Evolutionary conservation across 1,140 invertebrate genomes (phyloP).

Genomic region (Aphidius gifuensis): DNA sequence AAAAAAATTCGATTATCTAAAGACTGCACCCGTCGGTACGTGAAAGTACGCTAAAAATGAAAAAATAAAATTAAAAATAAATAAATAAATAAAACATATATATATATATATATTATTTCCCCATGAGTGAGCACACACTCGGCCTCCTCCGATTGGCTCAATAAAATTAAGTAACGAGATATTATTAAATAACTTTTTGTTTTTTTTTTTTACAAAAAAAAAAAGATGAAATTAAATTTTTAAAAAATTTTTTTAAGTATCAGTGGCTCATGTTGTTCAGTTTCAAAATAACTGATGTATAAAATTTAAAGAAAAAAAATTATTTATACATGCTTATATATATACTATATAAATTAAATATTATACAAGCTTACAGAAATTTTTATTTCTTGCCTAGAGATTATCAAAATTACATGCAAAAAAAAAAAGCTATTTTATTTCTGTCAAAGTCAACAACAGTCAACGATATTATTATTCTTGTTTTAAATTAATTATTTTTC

Average conservation of each 20-base stretch:
- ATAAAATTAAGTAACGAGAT: constrained; percentile 37
- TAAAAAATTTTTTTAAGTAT: constrained; percentile 21
- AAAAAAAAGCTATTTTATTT: constrained; percentile 10
- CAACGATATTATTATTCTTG: too few relatives aligned
- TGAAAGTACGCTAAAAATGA: constrained; percentile 20
- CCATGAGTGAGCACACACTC: constrained; percentile 26
- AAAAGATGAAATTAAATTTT: constrained; percentile 9
- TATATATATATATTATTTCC: constrained; percentile 7
- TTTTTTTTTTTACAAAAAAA: constrained; percentile 3
- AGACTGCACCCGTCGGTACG: constrained; percentile 25
- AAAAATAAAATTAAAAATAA: background rate
- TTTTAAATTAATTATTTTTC: too few relatives aligned
- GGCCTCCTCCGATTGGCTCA: constrained; percentile 37
- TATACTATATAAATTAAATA: background rate
- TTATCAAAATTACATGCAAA: constrained; percentile 23
- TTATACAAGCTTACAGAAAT: too few relatives aligned
- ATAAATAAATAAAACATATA: too few relatives aligned
- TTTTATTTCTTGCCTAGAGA: constrained; percentile 47
- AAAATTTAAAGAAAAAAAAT: constrained; percentile 11
- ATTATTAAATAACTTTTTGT: too few relatives aligned
- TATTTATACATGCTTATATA: constrained; percentile 24
- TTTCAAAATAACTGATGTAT: constrained; percentile 23
- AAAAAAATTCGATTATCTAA: constrained; percentile 23
- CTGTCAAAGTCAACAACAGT: too few relatives aligned
- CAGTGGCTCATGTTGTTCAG: constrained; percentile 38